Conservation (phyloP, 2,113 vertebrate species). For the Lepidothrix coronata region DNA sequence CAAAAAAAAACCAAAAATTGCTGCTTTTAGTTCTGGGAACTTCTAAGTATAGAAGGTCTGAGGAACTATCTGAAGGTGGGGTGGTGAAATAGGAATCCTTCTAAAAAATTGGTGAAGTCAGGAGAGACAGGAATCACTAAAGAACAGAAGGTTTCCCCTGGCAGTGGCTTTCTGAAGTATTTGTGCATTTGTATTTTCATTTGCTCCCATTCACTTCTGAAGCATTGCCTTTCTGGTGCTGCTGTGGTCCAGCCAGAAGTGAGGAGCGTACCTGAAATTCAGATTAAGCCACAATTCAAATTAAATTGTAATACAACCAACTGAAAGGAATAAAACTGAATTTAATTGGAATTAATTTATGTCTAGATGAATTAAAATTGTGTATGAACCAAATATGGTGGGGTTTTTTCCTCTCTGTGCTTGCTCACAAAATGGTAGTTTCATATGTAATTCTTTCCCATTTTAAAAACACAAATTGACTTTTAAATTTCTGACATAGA, state of each 20-base stretch:
- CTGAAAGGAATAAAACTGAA: neutral
- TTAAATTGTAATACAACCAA: neutral
- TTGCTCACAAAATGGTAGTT: neutral
- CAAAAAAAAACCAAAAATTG: neutral
- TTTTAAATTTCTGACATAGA: neutral
- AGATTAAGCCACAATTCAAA: neutral
- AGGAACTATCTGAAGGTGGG: neutral
- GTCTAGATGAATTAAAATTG: neutral
- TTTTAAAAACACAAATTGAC: neutral
- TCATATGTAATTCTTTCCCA: neutral
- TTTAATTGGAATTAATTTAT: neutral
- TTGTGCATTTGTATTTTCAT: neutral
- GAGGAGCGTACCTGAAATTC: neutral
- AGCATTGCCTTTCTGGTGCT: neutral
- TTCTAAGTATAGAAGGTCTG: neutral
- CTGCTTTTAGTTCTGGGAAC: neutral
- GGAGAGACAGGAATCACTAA: neutral
- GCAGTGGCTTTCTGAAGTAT: neutral
- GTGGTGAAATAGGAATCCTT: neutral
- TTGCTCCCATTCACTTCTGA: neutral
- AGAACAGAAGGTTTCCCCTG: neutral
- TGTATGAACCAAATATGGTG: neutral
- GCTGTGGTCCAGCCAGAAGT: neutral
- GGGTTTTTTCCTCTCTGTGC: neutral
- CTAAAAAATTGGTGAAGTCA: neutral